Evolutionary conservation across 2,797 vertebrate genomes (phyloP), one percentile per base, ranked within the genome.

Genomic region (Etheostoma perlongum): DNA sequence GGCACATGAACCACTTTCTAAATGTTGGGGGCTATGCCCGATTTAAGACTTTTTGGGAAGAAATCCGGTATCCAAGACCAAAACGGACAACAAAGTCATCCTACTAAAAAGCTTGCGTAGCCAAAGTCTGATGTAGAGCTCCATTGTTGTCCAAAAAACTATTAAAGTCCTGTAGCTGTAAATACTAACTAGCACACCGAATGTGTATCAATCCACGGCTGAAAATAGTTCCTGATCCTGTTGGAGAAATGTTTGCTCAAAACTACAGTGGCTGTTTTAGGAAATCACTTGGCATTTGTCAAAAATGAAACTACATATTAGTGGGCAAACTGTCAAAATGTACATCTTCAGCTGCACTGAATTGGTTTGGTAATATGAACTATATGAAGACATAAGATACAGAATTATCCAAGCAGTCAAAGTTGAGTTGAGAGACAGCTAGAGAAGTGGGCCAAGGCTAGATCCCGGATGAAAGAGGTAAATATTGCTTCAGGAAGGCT

Each of bases 401-500:
- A 33, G 4, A 44, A 12, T 7, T 4, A 61, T 27, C 6, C 10
- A 33, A 48, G 12, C 12, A 72, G 18, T 63, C 18, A 5, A 57
- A 30, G 36, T 23, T 21, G 14, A 63, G 36, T 36, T 40, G 36
- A 40, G 36, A 36, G 36, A 65, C 13, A 58, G 27, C 47, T 46
- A 51, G 21, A 62, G 46, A 63, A 58, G 51, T 48, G 8, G 59
- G 30, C 44, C 23, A 63, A 30, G 18, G 54, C 8, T 30, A 0
- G 21, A 62, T 52, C 46, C 51, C 2, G 16, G 10, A 67, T 21
- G 2, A 9, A 62, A 18, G 21, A 63, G 8, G 5, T 48, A 59
- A 69, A 64, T 58, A 74, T 54, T 30, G 61, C 40, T 55, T 40
- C 67, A 67, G 30, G 30, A 55, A 23, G 46, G 5, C 10, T 53